Base-by-base conservation (phyloP, 1,140 invertebrate species). In the Patella vulgata region DNA sequence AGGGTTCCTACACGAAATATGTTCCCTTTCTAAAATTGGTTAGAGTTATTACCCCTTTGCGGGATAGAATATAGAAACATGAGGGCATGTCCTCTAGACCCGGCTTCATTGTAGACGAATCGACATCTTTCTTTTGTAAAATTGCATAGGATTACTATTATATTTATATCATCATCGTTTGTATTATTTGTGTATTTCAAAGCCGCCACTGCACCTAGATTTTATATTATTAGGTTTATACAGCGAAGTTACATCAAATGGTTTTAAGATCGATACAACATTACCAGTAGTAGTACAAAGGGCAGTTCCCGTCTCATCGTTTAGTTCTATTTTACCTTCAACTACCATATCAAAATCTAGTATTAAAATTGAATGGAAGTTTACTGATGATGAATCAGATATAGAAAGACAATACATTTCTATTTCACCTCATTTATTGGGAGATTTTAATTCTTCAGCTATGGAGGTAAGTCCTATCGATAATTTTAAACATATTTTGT, bases 341-440 rank as follows among this genome's bases (percentile, higher is more conserved):
- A 17, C 8, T 56, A 56, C 11, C 50, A 47, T n/a, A 33, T 74
- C 17, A 63, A 54, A 62, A 39, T 61, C 59, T 12, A 40, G 52
- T 6, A 51, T 74, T n/a, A 62, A 56, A 33, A 60, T 68, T 2
- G 33, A 56, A 42, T 74, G 71, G 71, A 58, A 48, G 12, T 51
- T 59, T 1, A 44, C 21, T 11, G 71, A 74, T 28, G 0, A 46
- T 1, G 59, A 68, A 23, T 74, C 71, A 11, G 56, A 58, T 36
- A 59, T 74, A 19, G 68, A 62, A 39, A 58, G 63, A 33, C 66
- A 70, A 31, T 70, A 57, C 46, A 17, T 74, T 11, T 74, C 71
- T 12, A 23, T 74, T 14, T 59, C 61, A 12, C 59, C 65, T 17
- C 71, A 74, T 42, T 44, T 46, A 23, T 43, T 55, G 12, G 66